Evolutionary conservation across 2,888 invertebrate genomes (phyloP).

Genomic region (Augiades crinisus): DNA sequence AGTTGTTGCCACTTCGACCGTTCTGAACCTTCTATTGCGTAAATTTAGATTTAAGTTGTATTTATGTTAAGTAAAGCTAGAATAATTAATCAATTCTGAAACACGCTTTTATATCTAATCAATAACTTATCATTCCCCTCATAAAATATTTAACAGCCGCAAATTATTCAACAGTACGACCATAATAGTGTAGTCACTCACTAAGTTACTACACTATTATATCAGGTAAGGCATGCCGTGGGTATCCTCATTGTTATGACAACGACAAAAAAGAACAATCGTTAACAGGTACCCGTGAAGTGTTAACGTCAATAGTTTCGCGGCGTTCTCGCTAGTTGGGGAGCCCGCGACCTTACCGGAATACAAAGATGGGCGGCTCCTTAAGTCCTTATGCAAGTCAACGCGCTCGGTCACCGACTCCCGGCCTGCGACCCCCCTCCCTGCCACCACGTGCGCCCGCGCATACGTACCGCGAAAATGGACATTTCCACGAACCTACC

Average conservation of each 20-base stretch:
- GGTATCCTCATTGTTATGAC: constrained; percentile 55
- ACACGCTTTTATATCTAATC: too few relatives aligned
- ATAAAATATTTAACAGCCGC: background rate
- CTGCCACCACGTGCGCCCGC: constrained; percentile 48
- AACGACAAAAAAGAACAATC: constrained; percentile 65
- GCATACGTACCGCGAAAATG: constrained; percentile 67
- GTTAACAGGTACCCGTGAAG: constrained; percentile 58
- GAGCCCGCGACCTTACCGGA: constrained; percentile 61
- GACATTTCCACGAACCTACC: constrained; percentile 70
- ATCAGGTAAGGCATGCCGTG: constrained; percentile 1
- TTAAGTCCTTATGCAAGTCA: constrained; percentile 66
- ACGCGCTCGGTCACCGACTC: constrained; percentile 73
- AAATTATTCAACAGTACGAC: background rate
- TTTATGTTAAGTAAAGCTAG: too few relatives aligned
- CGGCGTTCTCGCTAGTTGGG: constrained; percentile 67
- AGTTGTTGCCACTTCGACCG: too few relatives aligned
- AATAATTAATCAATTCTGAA: too few relatives aligned
- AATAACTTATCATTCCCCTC: too few relatives aligned
- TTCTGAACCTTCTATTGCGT: too few relatives aligned
- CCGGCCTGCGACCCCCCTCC: constrained; percentile 38
- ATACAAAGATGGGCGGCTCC: constrained; percentile 59
- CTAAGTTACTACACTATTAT: background rate
- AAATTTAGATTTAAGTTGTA: too few relatives aligned
- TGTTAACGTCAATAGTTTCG: constrained; percentile 72
- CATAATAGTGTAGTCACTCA: background rate